Conservation (phyloP, 2,888 invertebrate species). For the Microplitis deprimator region DNA sequence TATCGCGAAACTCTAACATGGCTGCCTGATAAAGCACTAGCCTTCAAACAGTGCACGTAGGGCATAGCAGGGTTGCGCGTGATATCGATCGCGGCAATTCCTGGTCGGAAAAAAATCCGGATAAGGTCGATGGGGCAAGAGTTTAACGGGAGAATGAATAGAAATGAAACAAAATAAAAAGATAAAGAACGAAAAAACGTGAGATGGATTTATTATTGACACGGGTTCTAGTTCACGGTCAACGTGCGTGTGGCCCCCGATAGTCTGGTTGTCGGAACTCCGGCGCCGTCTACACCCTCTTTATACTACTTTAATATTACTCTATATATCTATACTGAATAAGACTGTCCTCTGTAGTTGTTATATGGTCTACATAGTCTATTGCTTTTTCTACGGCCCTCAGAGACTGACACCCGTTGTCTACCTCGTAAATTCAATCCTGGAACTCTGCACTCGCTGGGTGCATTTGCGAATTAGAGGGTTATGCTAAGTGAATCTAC, state of each 20-base stretch:
- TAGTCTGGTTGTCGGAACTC: conserved; percentile 65
- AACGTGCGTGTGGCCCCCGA: conserved; percentile 65
- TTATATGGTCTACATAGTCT: too few relatives aligned
- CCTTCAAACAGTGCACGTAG: too few relatives aligned
- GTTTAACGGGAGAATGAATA: conserved; percentile 20
- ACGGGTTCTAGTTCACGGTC: conserved; percentile 62
- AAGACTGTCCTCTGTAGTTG: too few relatives aligned
- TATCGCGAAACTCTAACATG: too few relatives aligned
- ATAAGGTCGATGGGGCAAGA: neutral
- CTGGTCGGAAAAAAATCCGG: neutral
- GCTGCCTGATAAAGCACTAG: too few relatives aligned
- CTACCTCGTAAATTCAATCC: too few relatives aligned
- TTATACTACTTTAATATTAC: neutral
- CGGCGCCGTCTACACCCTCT: conserved; percentile 48
- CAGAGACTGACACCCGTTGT: too few relatives aligned
- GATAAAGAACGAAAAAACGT: conserved; percentile 5
- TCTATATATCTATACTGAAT: neutral
- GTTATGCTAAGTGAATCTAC: too few relatives aligned
- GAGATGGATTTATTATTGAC: conserved; percentile 31
- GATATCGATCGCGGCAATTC: neutral
- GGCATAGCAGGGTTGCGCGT: neutral
- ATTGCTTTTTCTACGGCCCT: too few relatives aligned
- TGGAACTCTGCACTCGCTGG: too few relatives aligned
- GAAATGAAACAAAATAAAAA: conserved; percentile 1
- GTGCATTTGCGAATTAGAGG: too few relatives aligned